Evolutionary conservation across 2,888 invertebrate species (phyloP), one percentile per base, ranked within the genome.

Genomic region (Bellardia bayeri): DNA sequence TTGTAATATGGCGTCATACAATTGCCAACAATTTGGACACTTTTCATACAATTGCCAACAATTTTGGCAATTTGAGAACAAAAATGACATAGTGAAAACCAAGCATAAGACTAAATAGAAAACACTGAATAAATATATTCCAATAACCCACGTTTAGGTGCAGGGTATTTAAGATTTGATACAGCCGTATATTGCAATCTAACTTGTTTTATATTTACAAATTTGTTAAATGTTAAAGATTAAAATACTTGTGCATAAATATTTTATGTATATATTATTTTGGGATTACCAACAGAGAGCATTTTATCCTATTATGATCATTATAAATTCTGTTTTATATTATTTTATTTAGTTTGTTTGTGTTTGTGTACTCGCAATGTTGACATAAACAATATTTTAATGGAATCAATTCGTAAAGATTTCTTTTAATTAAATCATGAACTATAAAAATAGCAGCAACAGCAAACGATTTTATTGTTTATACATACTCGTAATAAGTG

Each of bases 381-480:
- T 54, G 14, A n/a, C n/a, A 37, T 16, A 56, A 71, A 40, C 11
- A 71, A 7, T 40, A 56, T 72, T 79, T 49, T 37, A 69, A 54
- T 69, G 49, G n/a, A 16, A 66, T 66, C 58, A n/a, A 40, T 64
- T 51, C n/a, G n/a, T 69, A 56, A 79, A 49, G 8, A 79, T 69
- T 79, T 69, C 68, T 37, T 79, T 78, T 61, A 58, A 79, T 58
- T 68, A 79, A 58, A 37, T 16, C 11, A 42, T 58, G 9, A 45
- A 45, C 13, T 45, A 45, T 45, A 13, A 45, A 45, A 45, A 45
- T 0, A 30, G 23, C 58, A 23, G 30, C 11, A 37, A 33, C 14
- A n/a, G 33, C 23, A 23, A 23, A 37, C 2, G 61, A 6, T 37
- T 63, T 33, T 37, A 37, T 37, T 33, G 14, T 63, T 64, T 64